Evolutionary conservation across 37 sponge, comb jelly and placozoan species (phyloP), one percentile per base, ranked within the genome.

Genomic region (Chondrilla cf. caribensis): DNA sequence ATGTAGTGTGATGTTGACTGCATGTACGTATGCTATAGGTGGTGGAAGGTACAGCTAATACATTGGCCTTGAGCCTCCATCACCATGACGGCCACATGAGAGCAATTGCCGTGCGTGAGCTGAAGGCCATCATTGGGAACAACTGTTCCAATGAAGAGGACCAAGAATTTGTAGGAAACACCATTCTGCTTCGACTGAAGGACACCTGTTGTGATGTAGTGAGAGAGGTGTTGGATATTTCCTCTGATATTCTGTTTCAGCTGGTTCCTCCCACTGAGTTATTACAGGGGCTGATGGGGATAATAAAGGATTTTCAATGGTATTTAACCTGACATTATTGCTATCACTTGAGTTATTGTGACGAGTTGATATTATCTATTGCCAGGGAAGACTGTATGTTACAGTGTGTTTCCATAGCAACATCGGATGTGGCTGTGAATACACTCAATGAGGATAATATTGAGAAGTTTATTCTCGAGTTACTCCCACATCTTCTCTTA

Each of bases 41-140:
- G 29, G 7, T 73, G 57, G 22, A 68, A 22, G 58, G 47, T 35
- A 32, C 35, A 21, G 31, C 60, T 35, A 80, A 77, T 43, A 85
- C 86, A 0, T 58, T 93, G 75, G 83, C 67, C 11, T 47, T 93
- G 59, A 82, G 85, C 24, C 51, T 93, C 0, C 85, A 90, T 60
- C 94, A 93, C 28, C 88, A 82, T 32, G 81, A 90, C 36, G 85
- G 84, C 0, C n/a, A 87, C n/a, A 65, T 93, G 75, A 82, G 94
- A 51, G 71, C 77, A 66, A 38, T 67, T 22, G 94, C 94, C 39
- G 83, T 90, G 5, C 40, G 28, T 0, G 83, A 87, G 4, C 82
- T 93, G 47, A 77, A 59, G 32, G 33, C 83, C 32, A 32, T 44
- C 54, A 75, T 88, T 36, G 32, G 47, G 44, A n/a, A 81, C 4